Evolutionary conservation across 2,888 invertebrate genomes (phyloP).

Genomic region (Suillia variegata): DNA sequence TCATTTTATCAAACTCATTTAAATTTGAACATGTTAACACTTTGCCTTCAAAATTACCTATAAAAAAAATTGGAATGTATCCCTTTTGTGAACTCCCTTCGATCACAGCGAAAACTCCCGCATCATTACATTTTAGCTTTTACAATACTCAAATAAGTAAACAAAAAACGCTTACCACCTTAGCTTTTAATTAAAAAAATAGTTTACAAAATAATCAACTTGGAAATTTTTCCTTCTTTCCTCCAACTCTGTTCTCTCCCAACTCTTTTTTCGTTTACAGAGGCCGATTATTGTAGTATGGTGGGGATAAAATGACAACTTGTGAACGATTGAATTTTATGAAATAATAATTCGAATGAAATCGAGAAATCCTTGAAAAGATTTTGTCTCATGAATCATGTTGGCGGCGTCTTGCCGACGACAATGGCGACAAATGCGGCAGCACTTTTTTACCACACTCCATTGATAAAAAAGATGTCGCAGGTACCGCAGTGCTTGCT

Average conservation of each 20-base stretch:
- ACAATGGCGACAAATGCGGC: too few species aligned
- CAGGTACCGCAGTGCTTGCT: conserved; percentile 16
- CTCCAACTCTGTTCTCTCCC: conserved; percentile 57
- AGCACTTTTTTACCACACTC: conserved; percentile 38
- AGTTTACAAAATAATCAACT: conserved; percentile 47
- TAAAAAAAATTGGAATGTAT: too few species aligned
- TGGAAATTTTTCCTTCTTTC: conserved; percentile 44
- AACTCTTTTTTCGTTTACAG: conserved; percentile 67
- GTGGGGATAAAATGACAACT: conserved; percentile 60
- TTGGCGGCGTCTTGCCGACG: conserved; percentile 29
- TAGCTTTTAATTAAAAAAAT: conserved; percentile 26
- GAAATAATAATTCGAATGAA: conserved; percentile 15
- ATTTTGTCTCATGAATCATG: conserved; percentile 27
- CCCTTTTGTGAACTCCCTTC: too few species aligned
- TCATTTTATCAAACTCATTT: too few species aligned
- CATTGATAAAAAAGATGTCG: conserved; percentile 37
- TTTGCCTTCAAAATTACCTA: conserved; percentile 2
- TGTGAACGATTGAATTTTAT: conserved; percentile 32
- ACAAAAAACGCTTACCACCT: conserved; percentile 23
- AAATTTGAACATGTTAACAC: background rate
- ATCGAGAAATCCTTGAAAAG: conserved; percentile 17
- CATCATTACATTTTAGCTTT: conserved; percentile 11
- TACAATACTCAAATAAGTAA: conserved; percentile 4
- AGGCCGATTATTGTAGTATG: conserved; percentile 78
- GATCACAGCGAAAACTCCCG: background rate